Conservation (phyloP, 1,140 invertebrate species). For the Archivesica marissinica region DNA sequence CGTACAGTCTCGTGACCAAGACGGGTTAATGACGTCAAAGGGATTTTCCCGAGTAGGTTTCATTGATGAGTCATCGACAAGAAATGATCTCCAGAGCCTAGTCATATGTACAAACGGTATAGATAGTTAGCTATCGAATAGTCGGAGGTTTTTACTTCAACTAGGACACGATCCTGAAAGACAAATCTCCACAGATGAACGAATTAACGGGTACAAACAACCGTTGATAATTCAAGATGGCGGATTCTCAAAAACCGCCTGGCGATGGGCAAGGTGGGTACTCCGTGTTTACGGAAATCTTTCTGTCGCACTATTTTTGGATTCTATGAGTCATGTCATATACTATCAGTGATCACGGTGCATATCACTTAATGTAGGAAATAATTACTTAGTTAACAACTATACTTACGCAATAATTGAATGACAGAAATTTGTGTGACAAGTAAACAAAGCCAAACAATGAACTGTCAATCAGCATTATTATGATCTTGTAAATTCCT, state of each 20-base stretch:
- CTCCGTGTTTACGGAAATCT: conserved; percentile 59
- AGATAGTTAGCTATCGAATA: conserved; percentile 69
- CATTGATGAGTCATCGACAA: conserved; percentile 82
- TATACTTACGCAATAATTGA: neutral
- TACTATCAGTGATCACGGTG: conserved; percentile 37
- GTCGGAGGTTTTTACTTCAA: conserved; percentile 59
- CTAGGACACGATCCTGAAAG: conserved; percentile 62
- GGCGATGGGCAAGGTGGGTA: conserved; percentile 48
- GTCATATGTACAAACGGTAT: conserved; percentile 73
- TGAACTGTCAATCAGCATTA: conserved; percentile 4
- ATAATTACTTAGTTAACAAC: conserved; percentile 20
- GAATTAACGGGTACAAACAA: conserved; percentile 69
- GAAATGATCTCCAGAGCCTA: conserved; percentile 79
- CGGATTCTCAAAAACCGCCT: conserved; percentile 76
- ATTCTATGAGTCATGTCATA: conserved; percentile 59
- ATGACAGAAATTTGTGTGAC: neutral
- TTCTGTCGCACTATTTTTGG: conserved; percentile 62
- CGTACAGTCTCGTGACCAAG: conserved; percentile 40
- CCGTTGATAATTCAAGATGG: conserved; percentile 81
- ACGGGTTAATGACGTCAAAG: conserved; percentile 78
- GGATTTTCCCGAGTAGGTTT: conserved; percentile 81
- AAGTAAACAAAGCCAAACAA: conserved; percentile 27
- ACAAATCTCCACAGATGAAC: conserved; percentile 68
- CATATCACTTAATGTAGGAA: conserved; percentile 40
- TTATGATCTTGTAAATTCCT: too few relatives aligned